Base-by-base conservation (phyloP, 2,888 invertebrate genomes). In the Cryptosula pallasiana region DNA sequence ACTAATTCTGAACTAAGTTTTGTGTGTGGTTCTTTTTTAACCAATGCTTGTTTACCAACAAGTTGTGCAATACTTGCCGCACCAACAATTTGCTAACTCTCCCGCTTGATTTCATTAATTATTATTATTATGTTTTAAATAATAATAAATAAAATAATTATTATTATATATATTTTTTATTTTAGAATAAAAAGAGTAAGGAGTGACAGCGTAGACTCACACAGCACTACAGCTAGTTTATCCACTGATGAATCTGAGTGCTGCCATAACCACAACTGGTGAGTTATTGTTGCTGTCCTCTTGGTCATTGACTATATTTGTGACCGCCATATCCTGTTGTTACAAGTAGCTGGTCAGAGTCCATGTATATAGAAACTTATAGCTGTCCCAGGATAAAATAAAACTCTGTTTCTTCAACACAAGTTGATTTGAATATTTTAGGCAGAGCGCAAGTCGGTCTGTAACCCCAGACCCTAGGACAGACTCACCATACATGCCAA, bases 191-290 rank as follows among this genome's bases (percentile, higher is more conserved):
- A 32, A 27, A 63, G 63, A 63, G 63, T 16, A 9, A 27, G 63
- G 13, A 63, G 63, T 63, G 63, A 63, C n/a, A 63, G 63, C 34
- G 27, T 63, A 25, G 63, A 27, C 34, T 63, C 63, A 20, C 63
- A 63, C 63, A 63, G 63, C 32, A 63, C 63, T 27, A 32, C 63
- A 34, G 34, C 63, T 5, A 63, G 63, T 34, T 32, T 25, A 32
- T 63, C 63, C 29, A 63, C 63, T 13, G 63, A 63, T 63, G 63
- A 63, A 32, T 63, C 63, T 25, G 63, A 63, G 1, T 32, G 63
- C 63, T 27, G 63, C 63, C 63, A 32, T 9, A 63, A 32, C 63
- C 32, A 32, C 13, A 63, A 32, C 63, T 63, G 63, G 63, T 63
- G 13, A 63, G 63, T 63, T 32, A 13, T 57, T 5, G n/a, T n/a